Base-by-base conservation (phyloP, 2,113 vertebrate genomes). In the Engraulis encrasicolus region DNA sequence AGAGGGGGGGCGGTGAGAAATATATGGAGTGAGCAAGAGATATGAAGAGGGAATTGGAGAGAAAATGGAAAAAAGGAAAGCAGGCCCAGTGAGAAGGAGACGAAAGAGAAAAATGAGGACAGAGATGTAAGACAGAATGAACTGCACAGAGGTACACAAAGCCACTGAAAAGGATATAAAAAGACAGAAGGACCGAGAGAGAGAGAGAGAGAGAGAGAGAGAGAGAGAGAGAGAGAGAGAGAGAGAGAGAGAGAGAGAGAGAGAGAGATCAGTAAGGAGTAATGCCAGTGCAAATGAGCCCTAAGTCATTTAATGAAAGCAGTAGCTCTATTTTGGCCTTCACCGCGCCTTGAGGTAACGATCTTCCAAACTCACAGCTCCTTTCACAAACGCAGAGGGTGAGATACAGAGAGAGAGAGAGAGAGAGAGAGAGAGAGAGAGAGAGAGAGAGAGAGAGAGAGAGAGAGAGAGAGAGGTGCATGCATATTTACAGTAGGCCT, bases 21-120 rank as follows among this genome's bases (percentile, higher is more conserved):
- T 15, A 38, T 45, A 37, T 58, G 20, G 49, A 52, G 34, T 49
- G 74, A 48, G 40, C 45, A 20, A 49, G 34, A 45, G 7, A 36
- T 50, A 23, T 34, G 38, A 14, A 77, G 82, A 77, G 78, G 58
- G 71, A 83, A 81, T 49, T 79, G 78, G 79, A 83, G 61, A 38
- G 34, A 74, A 34, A 27, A 74, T n/a, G n/a, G 66, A 15, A 27
- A 11, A 74, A 34, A 74, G 27, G 27, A 31, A 27, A 74, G 27
- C 27, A 74, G 15, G 66, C 23, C 58, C 23, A 74, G 66, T 34
- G 15, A 17, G 66, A 1, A 14, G 66, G 12, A 15, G 66, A 3
- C 2, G 66, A 15, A 15, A 15, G 14, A 5, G 66, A 31, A 14
- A 31, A 31, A 17, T 74, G 66, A 36, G 66, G 66, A 74, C 66